Conservation (phyloP, 2,888 invertebrate species). For the Ornithoptera alexandrae region DNA sequence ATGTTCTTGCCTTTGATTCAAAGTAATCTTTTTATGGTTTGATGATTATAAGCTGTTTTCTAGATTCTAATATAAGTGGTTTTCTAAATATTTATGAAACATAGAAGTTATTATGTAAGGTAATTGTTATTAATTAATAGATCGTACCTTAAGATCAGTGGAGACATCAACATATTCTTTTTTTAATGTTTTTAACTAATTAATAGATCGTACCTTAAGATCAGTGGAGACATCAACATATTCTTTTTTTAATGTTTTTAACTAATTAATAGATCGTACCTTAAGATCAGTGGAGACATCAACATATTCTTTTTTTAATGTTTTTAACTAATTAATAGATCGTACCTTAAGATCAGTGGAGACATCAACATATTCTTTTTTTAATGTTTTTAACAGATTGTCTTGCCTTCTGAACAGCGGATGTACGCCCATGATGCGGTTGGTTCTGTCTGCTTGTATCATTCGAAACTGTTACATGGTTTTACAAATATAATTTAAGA, state of each 20-base stretch:
- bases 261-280: slow-evolving; percentile 50
- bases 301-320: slow-evolving; percentile 58
- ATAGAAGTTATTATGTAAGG: too few relatives aligned
- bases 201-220: slow-evolving; percentile 56
- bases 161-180: slow-evolving; percentile 55
- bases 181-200: slow-evolving; percentile 54
- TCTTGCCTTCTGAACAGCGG: slow-evolving; percentile 64
- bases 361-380: slow-evolving; percentile 57
- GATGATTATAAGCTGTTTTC: too few relatives aligned
- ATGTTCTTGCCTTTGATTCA: too few relatives aligned
- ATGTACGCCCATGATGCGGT: slow-evolving; percentile 61
- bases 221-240: slow-evolving; percentile 55
- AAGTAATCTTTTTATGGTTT: too few relatives aligned
- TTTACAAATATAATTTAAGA: not conserved
- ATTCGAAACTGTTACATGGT: slow-evolving; percentile 51
- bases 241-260: slow-evolving; percentile 57
- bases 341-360: slow-evolving; percentile 58
- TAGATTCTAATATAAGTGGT: too few relatives aligned
- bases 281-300: slow-evolving; percentile 57
- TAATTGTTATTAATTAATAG: too few relatives aligned
- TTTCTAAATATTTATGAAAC: too few relatives aligned
- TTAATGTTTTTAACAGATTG: slow-evolving; percentile 52
- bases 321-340: slow-evolving; percentile 37
- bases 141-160: slow-evolving; percentile 57
- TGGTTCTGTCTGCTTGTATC: slow-evolving; percentile 59